Evolutionary conservation across 1,140 invertebrate species (phyloP), one percentile per base, ranked within the genome.

Genomic region (Cephus cinctus): DNA sequence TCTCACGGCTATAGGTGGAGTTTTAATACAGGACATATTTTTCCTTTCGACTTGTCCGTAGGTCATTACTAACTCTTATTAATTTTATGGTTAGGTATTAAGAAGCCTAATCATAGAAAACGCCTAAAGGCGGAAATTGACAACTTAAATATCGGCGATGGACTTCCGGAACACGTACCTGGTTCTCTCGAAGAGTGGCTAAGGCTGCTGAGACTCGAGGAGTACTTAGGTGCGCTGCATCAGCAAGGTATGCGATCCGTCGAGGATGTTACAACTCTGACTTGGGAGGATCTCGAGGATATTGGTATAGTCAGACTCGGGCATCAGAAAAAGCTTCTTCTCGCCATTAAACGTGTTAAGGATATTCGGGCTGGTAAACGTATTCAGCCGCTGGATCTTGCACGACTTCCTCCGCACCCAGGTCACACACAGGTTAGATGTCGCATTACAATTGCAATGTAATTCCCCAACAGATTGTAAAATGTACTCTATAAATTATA

Each of bases 271-370:
- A 92, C 91, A 25, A 93, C 97, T 65, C 83, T 98, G 27, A 94
- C 92, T 49, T 98, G 96, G 94, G 97, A 99, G 80, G 97, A 99
- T 79, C 83, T 99, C 56, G 97, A 99, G 79, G 97, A 99, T 65
- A 96, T 98, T 71, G 97, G 97, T 38, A 97, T 99, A 56, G 86
- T 93, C 20, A 86, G 89, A 63, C 74, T 94, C 65, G 97, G 97
- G 18, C 97, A 99, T 74, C 96, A 99, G 75, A 99, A 99, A 81
- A 96, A 98, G 78, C 89, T 99, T 54, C 86, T 96, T 58, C 78
- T 99, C 56, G 96, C 96, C 43, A 97, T 98, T 57, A 98, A 98
- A 72, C 83, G 95, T 73, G 86, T 98, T 11, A 98, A 98, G 76
- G 92, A 97, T 69, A 91, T 97, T 46, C 84, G 88, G 48, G 86